Evolutionary conservation across 2,113 vertebrate genomes (phyloP), one percentile per base, ranked within the genome.

Genomic region (Microtus pennsylvanicus): DNA sequence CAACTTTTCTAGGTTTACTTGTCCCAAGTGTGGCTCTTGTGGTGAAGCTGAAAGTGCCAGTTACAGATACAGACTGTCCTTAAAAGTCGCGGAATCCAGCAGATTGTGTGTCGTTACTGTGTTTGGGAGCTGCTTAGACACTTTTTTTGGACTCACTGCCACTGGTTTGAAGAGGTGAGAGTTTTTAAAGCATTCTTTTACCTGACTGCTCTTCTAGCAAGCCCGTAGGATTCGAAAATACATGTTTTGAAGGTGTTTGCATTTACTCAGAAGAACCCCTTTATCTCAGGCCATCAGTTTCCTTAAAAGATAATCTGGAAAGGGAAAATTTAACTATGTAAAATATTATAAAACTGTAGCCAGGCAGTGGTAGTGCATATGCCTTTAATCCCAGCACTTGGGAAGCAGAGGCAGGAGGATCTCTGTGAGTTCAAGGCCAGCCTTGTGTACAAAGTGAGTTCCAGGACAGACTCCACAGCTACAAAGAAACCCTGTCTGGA

Each of bases 91-190:
- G 76, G 98, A 98, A 91, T 98, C 97, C 76, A 93, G 33, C 55
- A 97, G 98, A 95, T 77, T 99, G 82, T 98, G 98, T 98, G 87
- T 95, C 42, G 93, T 99, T 93, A 99, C 99, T 0, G 98, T 99
- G 67, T 99, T 99, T 97, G 99, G 99, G 96, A 98, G 98, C 92
- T 99, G 99, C 95, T 98, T 99, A 85, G 98, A 99, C 97, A 92
- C 97, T 26, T 98, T 98, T 95, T 99, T 99, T 96, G 99, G 99
- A 89, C 82, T 98, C 90, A 98, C 98, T 0, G 99, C 99, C 65
- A 97, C 94, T 93, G 96, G 74, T 92, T 97, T 99, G 81, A 98
- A 98, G 75, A 99, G 98, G 99, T 99, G 97, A 85, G 52, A 7
- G 89, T 94, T 65, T 76, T 87, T 94, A 97, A 97, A 95, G 55